These are phyloP conservation scores for Drosophila quinaria DNA, from an alignment of 2,888 invertebrate genomes.

Conservation along the genomic window DNA sequence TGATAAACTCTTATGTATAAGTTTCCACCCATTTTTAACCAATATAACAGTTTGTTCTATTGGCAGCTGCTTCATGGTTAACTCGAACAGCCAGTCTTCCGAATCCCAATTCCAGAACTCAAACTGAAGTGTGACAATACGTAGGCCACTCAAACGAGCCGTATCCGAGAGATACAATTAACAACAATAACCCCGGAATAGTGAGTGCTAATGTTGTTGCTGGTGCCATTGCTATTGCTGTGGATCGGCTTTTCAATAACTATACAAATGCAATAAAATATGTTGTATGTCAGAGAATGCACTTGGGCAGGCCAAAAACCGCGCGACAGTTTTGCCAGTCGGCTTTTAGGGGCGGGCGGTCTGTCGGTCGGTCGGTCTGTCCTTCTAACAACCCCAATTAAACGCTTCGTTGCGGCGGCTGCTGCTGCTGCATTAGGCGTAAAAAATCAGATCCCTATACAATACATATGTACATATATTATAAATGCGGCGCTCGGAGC, in stretches of 20 bases:
- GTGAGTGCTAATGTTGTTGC: constrained; percentile 14
- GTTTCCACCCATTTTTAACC: background rate
- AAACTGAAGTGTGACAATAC: constrained; percentile 73
- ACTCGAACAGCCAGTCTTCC: background rate
- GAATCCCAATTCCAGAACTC: constrained; percentile 19
- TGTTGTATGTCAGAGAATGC: constrained; percentile 62
- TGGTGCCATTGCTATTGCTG: constrained; percentile 22
- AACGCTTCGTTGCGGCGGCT: constrained; percentile 61
- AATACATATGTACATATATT: constrained; percentile 3
- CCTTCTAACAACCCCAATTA: constrained; percentile 80
- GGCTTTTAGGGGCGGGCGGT: constrained; percentile 47
- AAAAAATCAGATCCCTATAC: constrained; percentile 50
- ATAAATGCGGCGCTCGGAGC: background rate
- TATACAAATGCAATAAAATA: constrained; percentile 71
- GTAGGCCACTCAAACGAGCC: constrained; percentile 57
- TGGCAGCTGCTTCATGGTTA: constrained; percentile 18
- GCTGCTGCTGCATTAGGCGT: constrained; percentile 54
- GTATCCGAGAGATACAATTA: constrained; percentile 63
- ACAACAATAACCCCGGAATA: constrained; percentile 53
- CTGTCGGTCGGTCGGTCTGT: constrained; percentile 40
- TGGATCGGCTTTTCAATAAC: constrained; percentile 25
- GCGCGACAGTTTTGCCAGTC: constrained; percentile 36
- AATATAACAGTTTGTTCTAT: constrained; percentile 11
- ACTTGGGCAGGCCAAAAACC: constrained; percentile 36
- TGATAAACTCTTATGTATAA: background rate